These are phyloP conservation scores for Pelodytes ibericus DNA, from an alignment of 2,797 vertebrate genomes.

Conservation along the genomic window DNA sequence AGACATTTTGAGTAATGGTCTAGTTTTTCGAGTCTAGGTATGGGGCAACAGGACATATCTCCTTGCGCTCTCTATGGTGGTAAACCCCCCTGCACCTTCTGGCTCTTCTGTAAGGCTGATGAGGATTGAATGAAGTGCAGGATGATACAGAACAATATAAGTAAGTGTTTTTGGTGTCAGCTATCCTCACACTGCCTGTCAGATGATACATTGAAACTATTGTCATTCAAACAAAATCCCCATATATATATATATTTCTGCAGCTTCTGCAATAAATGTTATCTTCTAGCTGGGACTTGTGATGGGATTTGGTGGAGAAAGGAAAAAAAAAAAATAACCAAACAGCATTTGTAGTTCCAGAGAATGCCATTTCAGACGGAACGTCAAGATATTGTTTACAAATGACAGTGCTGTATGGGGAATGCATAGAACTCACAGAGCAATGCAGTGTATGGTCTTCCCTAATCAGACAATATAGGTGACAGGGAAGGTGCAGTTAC, in stretches of 20 bases:
- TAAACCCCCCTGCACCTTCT: conserved; percentile 10
- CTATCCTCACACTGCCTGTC: conserved; percentile 67
- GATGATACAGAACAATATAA: conserved; percentile 66
- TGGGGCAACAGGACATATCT: not conserved
- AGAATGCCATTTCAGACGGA: too few relatives aligned
- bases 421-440: too few relatives aligned
- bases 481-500: too few relatives aligned
- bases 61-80: too few relatives aligned
- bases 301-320: not conserved
- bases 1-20: conserved; percentile 4
- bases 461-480: too few relatives aligned
- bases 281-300: conserved; percentile 64
- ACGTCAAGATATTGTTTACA: too few relatives aligned
- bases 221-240: conserved; percentile 65
- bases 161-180: conserved; percentile 70
- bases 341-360: not conserved
- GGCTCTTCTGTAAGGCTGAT: conserved; percentile 57
- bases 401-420: too few relatives aligned
- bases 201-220: conserved; percentile 69
- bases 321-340: not conserved
- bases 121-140: conserved; percentile 64
- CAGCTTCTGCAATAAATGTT: conserved; percentile 66
- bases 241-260: conserved; percentile 69
- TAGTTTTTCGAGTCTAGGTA: not conserved
- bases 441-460: too few relatives aligned